These are phyloP conservation scores for Standfussiana lucernea DNA, from an alignment of 2,888 invertebrate genomes.

Conservation along the genomic window DNA sequence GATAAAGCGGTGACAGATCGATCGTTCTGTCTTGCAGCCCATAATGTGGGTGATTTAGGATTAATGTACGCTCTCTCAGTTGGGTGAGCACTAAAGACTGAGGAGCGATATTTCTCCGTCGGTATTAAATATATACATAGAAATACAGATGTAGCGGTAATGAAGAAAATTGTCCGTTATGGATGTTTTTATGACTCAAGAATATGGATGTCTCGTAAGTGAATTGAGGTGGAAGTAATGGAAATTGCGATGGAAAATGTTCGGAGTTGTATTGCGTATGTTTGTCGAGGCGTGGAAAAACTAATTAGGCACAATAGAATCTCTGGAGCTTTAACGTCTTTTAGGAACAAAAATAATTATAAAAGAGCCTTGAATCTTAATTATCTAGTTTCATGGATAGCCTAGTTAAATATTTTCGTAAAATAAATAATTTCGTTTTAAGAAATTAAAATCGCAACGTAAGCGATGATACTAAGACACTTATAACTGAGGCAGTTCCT, in stretches of 20 bases:
- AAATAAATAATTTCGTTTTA: not conserved
- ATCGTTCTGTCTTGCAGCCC: constrained; percentile 64
- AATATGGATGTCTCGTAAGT: constrained; percentile 33
- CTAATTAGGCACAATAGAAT: not conserved
- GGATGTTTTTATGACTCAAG: constrained; percentile 55
- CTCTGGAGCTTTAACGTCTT: not conserved
- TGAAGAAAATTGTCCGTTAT: constrained; percentile 57
- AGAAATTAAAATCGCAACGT: not conserved
- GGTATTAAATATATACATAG: constrained; percentile 34
- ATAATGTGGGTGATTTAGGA: constrained; percentile 64
- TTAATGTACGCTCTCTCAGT: constrained; percentile 62
- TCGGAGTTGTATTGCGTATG: not conserved
- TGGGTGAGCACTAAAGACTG: constrained; percentile 53
- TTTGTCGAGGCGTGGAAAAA: constrained; percentile 3
- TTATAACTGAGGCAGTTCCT: no score
- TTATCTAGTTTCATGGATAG: not conserved
- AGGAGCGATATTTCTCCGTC: constrained; percentile 37
- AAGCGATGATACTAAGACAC: not conserved
- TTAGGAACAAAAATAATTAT: not conserved
- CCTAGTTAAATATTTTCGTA: not conserved
- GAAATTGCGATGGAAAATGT: constrained; percentile 33
- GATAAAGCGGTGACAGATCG: constrained; percentile 73
- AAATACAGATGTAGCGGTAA: constrained; percentile 58
- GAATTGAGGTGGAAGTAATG: constrained; percentile 48
- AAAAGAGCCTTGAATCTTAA: not conserved